Evolutionary conservation across 2,888 invertebrate species (phyloP), one percentile per base, ranked within the genome.

Genomic region (Plebejus anna): DNA sequence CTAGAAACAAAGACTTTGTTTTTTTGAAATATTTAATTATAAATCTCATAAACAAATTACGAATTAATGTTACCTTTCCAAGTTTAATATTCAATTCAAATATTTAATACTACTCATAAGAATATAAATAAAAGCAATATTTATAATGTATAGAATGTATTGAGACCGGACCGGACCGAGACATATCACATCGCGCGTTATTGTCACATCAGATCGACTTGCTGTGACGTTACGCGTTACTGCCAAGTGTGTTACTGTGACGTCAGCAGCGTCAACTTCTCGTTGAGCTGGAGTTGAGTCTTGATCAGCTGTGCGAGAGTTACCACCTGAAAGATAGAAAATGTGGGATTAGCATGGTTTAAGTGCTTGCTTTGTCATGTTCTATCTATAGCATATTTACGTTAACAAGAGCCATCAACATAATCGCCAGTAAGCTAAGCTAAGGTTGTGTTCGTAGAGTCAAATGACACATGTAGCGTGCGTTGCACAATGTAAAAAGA

Each of bases 291-390:
- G 83, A 99, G 95, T 91, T 99, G 99, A 1, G 99, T 98, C 93
- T 98, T 98, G 85, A 98, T 98, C 78, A 99, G 95, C 86, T 99
- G 99, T 16, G 99, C 98, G 78, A 99, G 95, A 71, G 99, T 99
- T 83, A 98, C 97, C 87, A 94, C 92, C 92, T 93, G 89, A 36
- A 66, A 66, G 13, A 4, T 32, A 51, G 16, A 55, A 55, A 55
- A 55, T 55, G 55, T 13, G 16, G 55, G 55, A 16, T 55, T 4
- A 55, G 55, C 16, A 55, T 55, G 16, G 11, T 9, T 11, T 47
- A 1, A 13, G 3, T 11, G 7, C 13, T 51, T 13, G 3, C 11
- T 1, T 13, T 51, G 13, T 13, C 0, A 4, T 1, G 6, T 42
- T 6, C 7, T 47, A 11, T 51, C 51, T 51, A 51, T 13, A 51